A percentile compares a stretch with the other conserved stretches of the same genome.
phyloP scores from a whole-genome alignment of 64 coral and sea anemone species.

The Montipora cactus region DNA sequence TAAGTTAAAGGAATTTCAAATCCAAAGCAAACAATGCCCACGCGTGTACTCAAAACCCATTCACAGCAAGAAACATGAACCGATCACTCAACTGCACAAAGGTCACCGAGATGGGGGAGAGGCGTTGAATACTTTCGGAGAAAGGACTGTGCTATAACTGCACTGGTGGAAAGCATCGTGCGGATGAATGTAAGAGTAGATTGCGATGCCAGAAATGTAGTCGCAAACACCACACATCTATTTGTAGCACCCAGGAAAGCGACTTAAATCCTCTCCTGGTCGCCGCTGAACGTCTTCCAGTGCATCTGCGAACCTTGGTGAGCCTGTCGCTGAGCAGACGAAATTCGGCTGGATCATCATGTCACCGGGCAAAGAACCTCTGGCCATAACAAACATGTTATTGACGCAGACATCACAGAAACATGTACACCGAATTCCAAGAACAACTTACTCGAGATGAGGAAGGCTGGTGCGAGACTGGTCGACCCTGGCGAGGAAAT shows the following conservation, averaged over 20 bases:
- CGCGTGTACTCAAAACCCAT: background rate
- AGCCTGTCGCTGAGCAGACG: conserved; percentile 52
- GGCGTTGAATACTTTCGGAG: background rate
- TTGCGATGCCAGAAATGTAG: conserved; percentile 33
- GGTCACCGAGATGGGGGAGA: background rate
- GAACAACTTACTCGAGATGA: conserved; percentile 9
- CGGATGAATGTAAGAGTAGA: conserved; percentile 45
- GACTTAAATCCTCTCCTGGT: background rate
- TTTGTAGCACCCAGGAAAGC: background rate
- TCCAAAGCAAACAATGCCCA: conserved; percentile 4
- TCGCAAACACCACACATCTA: conserved; percentile 46
- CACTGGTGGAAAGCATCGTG: conserved; percentile 32
- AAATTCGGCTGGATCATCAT: conserved; percentile 18
- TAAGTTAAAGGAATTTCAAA: background rate
- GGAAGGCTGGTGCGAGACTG: too few relatives aligned
- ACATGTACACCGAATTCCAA: conserved; percentile 7
- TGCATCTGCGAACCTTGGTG: background rate
- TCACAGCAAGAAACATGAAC: background rate
- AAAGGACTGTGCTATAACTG: conserved; percentile 58
- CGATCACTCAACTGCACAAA: conserved; percentile 3
- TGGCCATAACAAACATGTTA: too few relatives aligned
- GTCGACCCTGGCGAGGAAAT: too few relatives aligned
- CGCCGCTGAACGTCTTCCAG: background rate
- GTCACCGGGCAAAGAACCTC: too few relatives aligned
- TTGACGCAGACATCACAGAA: background rate